phyloP scores from a whole-genome alignment of 2,888 invertebrate genomes.

The Drosophila vallismaia region DNA sequence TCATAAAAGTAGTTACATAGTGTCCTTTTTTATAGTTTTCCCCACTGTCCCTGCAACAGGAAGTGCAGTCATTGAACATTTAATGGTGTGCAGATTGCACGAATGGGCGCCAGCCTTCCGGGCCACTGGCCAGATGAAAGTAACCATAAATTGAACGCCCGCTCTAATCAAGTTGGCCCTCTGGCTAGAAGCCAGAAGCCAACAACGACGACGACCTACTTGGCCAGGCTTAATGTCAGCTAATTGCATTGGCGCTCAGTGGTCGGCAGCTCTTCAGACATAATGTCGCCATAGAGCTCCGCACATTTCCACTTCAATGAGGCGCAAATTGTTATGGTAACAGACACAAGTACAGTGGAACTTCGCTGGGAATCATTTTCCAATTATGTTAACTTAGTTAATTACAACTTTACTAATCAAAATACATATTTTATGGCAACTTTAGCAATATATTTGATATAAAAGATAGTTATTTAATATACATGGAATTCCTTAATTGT shows the following conservation, averaged over 20 bases:
- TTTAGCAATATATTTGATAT: neutral
- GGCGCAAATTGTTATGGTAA: conserved; percentile 37
- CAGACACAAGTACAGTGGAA: conserved; percentile 26
- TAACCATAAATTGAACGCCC: conserved; percentile 55
- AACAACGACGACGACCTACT: conserved; percentile 39
- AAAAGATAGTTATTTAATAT: conserved; percentile 8
- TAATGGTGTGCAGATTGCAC: conserved; percentile 64
- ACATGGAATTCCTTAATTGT: conserved; percentile 8
- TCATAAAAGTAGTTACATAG: too few species aligned
- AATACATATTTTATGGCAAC: neutral
- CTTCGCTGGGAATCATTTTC: too few species aligned
- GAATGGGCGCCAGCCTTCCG: conserved; percentile 29
- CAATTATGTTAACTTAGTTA: too few species aligned
- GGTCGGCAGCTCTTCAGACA: conserved; percentile 26
- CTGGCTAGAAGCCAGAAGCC: conserved; percentile 35
- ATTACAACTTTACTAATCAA: neutral
- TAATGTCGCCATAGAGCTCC: conserved; percentile 46
- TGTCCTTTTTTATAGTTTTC: too few species aligned
- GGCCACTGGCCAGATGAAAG: conserved; percentile 31
- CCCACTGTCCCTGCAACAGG: conserved; percentile 59
- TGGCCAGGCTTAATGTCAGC: conserved; percentile 52
- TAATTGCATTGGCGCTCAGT: conserved; percentile 62
- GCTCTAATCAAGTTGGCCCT: conserved; percentile 50
- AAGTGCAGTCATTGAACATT: conserved; percentile 71
- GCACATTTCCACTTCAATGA: conserved; percentile 17